Base-by-base conservation (phyloP, 2,888 invertebrate genomes). In the Troglohyphantes excavatus region DNA sequence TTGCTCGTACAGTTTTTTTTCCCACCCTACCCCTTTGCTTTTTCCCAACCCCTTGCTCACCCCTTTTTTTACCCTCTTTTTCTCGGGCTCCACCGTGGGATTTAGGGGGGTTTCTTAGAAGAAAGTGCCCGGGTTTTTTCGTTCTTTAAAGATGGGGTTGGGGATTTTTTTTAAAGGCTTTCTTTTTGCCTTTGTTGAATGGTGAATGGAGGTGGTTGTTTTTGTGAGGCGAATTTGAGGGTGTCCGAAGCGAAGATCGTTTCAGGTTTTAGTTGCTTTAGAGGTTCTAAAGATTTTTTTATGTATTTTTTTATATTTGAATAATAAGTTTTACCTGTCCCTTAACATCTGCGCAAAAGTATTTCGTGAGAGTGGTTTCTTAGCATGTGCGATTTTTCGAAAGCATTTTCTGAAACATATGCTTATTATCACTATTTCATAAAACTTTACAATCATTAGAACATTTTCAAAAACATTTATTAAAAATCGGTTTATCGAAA, bases 61-160 rank as follows among this genome's bases (percentile, higher is more conserved):
- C 83, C 83, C 83, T 83, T 83, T 83, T 46, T 53, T 46, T 46
- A n/a, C 63, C 83, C 83, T 65, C 65, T 73, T 65, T 76, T 29
- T 27, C 26, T 59, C 21, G 82, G 83, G 63, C 73, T 59, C 65
- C 46, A 85, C 85, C 85, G 85, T 86, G 85, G 85, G 85, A 86
- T 72, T 63, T 29, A 39, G 61, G 63, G 59, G 72, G 59, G 73
- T 83, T 86, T 86, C 85, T 86, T 86, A 13, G 27, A 73, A 46
- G 21, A 65, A 27, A 21, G 17, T 53, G 53, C 17, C 53, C 2
- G n/a, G 3, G 65, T 68, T 67, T 63, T 26, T 39, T 26, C 7
- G 29, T 19, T 70, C 21, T 29, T n/a, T 76, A 33, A 65, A 63
- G 39, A 26, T 78, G 9, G 63, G 43, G 75, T 75, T 46, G 75